Percentiles rank a stretch among this genome's conserved stretches.
Conservation (phyloP, 2,113 vertebrate species). For the sheep (Ovis aries) region ARS-UI_Ramb_v3.0 NC_056061.1:75899001-75899500, state of each 20-base stretch:
- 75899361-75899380: background rate
- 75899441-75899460: background rate
- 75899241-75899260: background rate
- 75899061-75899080: background rate
- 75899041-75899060: background rate
- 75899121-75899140: background rate
- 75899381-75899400: background rate
- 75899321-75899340: background rate
- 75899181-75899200: background rate
- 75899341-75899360: background rate
- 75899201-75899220: background rate
- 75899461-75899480: background rate
- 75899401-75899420: background rate
- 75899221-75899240: background rate
- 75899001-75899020: background rate
- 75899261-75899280: background rate
- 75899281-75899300: background rate
- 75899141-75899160: background rate
- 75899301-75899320: background rate
- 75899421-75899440: accelerated
- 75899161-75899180: background rate
- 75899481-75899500: background rate
- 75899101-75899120: background rate
- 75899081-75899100: background rate
- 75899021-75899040: background rate